A percentile compares a stretch with the other conserved stretches of the same genome.
These are phyloP conservation scores for Coenonympha arcania DNA, from an alignment of 2,888 invertebrate genomes.

Conservation along the genomic window DNA sequence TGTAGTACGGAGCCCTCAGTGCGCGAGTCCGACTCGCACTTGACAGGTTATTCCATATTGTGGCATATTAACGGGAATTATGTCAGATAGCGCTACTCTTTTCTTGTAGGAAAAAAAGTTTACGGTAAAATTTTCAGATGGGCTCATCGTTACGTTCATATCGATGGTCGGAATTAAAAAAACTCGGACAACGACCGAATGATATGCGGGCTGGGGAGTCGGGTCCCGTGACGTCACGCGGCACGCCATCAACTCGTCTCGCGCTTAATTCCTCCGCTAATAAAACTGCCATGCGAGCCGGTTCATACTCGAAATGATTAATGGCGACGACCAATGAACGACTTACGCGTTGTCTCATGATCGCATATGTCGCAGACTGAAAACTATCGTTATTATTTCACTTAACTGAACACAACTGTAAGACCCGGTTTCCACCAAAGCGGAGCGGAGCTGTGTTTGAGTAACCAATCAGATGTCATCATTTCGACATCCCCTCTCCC, in stretches of 20 bases:
- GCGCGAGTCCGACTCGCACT: too few relatives aligned
- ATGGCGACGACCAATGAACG: slow-evolving; percentile 7
- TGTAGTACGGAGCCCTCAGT: too few relatives aligned
- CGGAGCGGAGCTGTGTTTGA: too few relatives aligned
- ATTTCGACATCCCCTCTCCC: too few relatives aligned
- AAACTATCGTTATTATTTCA: background rate
- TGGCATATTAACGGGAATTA: too few relatives aligned
- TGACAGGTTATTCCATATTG: too few relatives aligned
- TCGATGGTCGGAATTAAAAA: background rate
- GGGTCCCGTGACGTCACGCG: slow-evolving; percentile 7
- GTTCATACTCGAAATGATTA: slow-evolving; percentile 44
- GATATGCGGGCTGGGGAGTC: slow-evolving; percentile 20
- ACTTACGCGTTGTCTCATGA: slow-evolving; percentile 7
- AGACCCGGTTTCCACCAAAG: too few relatives aligned
- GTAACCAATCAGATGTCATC: too few relatives aligned
- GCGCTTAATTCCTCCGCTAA: slow-evolving; percentile 37
- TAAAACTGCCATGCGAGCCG: slow-evolving; percentile 43
- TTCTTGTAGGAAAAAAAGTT: too few relatives aligned
- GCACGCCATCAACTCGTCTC: slow-evolving; percentile 1
- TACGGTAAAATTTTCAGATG: too few relatives aligned
- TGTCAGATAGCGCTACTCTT: too few relatives aligned
- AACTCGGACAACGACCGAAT: slow-evolving; percentile 1
- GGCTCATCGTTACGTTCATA: background rate
- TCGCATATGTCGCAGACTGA: background rate
- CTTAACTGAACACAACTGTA: background rate